These are phyloP conservation scores for Drosophila robusta DNA, from an alignment of 2,888 invertebrate genomes.

Conservation along the genomic window DNA sequence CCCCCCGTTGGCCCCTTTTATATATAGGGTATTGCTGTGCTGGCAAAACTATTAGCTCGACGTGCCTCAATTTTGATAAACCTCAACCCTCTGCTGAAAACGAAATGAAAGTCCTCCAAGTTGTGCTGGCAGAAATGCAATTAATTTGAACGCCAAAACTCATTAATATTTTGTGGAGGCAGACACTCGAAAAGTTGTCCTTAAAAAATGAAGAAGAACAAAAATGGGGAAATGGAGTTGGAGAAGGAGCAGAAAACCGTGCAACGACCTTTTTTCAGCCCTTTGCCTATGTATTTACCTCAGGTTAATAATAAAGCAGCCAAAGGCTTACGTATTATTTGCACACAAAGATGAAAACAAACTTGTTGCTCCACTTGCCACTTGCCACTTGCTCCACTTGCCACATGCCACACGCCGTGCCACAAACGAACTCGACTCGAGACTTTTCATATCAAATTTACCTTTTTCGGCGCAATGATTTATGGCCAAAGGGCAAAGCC, in stretches of 20 bases:
- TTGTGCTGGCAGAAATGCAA: conserved; percentile 62
- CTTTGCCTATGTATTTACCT: conserved; percentile 70
- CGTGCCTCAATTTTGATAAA: conserved; percentile 56
- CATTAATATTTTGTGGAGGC: conserved; percentile 74
- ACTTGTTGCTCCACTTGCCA: conserved; percentile 70
- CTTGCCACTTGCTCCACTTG: conserved; percentile 27
- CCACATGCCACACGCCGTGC: conserved; percentile 7
- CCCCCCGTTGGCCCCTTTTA: background rate
- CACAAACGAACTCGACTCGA: conserved; percentile 13
- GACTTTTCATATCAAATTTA: conserved; percentile 66
- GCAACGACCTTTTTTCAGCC: conserved; percentile 54
- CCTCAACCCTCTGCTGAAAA: conserved; percentile 36
- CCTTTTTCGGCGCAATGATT: conserved; percentile 75
- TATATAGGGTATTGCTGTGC: conserved; percentile 25
- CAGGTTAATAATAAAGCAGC: conserved; percentile 76
- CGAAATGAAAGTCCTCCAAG: conserved; percentile 61
- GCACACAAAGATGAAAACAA: conserved; percentile 76
- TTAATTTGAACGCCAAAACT: conserved; percentile 79
- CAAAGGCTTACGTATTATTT: conserved; percentile 71
- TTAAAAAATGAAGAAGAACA: conserved; percentile 15
- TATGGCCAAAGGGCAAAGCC: conserved; percentile 70
- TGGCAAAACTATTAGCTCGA: conserved; percentile 50
- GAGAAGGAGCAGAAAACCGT: conserved; percentile 5
- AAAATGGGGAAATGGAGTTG: background rate
- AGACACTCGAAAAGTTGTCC: conserved; percentile 64